Evolutionary conservation across 2,113 vertebrate genomes (phyloP).

Genomic region (Tretioscincus oriximinensis): DNA sequence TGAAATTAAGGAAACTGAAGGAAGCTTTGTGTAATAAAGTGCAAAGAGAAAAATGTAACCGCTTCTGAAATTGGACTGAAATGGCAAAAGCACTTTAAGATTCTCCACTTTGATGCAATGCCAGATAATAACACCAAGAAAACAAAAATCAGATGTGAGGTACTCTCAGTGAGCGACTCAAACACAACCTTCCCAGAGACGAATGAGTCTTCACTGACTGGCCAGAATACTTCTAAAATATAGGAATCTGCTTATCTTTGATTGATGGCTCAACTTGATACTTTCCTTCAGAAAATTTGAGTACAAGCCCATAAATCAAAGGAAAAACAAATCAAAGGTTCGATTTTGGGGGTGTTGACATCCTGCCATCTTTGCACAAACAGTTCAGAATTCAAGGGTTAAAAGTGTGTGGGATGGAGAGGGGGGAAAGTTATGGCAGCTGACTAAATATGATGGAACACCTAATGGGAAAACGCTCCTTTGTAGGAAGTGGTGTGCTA

Average conservation of each 20-base stretch:
- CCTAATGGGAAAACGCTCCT: neutral
- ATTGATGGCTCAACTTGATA: constrained; percentile 79
- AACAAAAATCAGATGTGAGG: constrained; percentile 48
- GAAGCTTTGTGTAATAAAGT: constrained; percentile 36
- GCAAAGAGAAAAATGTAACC: constrained; percentile 47
- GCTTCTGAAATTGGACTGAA: constrained; percentile 46
- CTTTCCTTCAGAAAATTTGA: constrained; percentile 82
- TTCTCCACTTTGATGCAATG: constrained; percentile 44
- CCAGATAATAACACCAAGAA: constrained; percentile 45
- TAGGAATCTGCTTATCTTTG: constrained; percentile 83
- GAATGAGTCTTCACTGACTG: constrained; percentile 75
- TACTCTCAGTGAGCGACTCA: constrained; percentile 66
- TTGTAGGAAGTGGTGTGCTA: neutral
- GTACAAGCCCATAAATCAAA: constrained; percentile 84
- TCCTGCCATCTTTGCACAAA: constrained; percentile 71
- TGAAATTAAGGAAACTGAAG: constrained; percentile 21
- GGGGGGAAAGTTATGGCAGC: constrained; percentile 5
- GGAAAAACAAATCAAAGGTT: constrained; percentile 80
- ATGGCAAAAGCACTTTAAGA: constrained; percentile 58
- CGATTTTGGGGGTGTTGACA: constrained; percentile 79
- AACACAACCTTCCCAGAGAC: constrained; percentile 69
- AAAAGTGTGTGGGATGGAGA: constrained; percentile 9
- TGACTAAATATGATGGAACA: constrained; percentile 26
- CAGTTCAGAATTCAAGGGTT: constrained; percentile 61
- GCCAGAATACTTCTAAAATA: constrained; percentile 80